Evolutionary conservation across 64 coral and sea anemone genomes (phyloP).

Genomic region (Montipora capricornis): DNA sequence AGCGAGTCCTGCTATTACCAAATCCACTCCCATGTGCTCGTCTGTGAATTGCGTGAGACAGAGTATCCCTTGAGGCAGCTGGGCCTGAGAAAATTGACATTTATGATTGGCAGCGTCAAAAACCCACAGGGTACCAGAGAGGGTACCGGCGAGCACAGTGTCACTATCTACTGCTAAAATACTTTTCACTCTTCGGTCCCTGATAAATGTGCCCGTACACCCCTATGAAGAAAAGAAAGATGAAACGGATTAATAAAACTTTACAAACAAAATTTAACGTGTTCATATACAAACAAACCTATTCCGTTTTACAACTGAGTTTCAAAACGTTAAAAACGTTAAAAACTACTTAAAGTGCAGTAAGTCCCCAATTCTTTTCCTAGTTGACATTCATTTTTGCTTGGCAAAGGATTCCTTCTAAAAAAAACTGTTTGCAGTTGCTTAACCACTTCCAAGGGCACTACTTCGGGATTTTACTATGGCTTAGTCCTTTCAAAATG

Average conservation of each 20-base stretch:
- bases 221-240: slow-evolving; percentile 53
- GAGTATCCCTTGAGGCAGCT: slow-evolving; percentile 76
- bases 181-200: slow-evolving; percentile 87
- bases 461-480: no score
- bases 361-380: no score
- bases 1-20: slow-evolving; percentile 88
- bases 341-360: no score
- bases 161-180: slow-evolving; percentile 84
- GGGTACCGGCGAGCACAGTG: slow-evolving; percentile 85
- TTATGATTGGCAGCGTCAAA: slow-evolving; percentile 78
- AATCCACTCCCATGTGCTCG: neutral
- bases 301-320: no score
- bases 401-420: no score
- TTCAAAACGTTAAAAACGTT: no score
- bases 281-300: no score
- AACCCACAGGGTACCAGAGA: slow-evolving; percentile 92
- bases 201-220: slow-evolving; percentile 86
- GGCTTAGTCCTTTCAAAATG: no score
- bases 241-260: neutral
- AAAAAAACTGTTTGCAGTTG: no score
- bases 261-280: no score
- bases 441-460: no score
- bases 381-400: no score
- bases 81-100: slow-evolving; percentile 59
- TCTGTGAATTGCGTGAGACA: slow-evolving; percentile 72